phyloP scores from a whole-genome alignment of 2,113 vertebrate species.

The Oreochromis tanganicae region DNA sequence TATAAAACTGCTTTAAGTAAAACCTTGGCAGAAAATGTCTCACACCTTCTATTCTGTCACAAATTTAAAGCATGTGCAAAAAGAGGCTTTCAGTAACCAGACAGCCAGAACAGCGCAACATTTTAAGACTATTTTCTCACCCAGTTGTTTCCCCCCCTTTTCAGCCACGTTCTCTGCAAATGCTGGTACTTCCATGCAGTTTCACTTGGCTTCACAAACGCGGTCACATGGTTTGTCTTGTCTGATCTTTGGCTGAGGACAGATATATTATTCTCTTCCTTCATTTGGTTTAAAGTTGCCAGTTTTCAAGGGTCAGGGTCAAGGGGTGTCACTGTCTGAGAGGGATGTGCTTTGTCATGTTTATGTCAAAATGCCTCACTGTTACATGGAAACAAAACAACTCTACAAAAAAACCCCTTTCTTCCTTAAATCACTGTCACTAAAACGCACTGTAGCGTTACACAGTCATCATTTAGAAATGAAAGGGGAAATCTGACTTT shows the following conservation, averaged over 20 bases:
- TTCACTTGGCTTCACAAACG: slow-evolving; percentile 8
- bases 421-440: background rate
- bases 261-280: slow-evolving; percentile 4
- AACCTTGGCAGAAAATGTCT: background rate
- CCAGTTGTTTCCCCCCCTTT: background rate
- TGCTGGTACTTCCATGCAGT: background rate
- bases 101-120: background rate
- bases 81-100: background rate
- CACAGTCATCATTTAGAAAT: background rate
- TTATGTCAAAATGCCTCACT: background rate
- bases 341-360: background rate
- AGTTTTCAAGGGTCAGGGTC: slow-evolving; percentile 36
- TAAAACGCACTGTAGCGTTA: background rate
- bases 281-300: slow-evolving; percentile 15
- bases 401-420: background rate
- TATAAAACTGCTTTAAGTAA: background rate
- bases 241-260: slow-evolving; percentile 21
- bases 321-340: slow-evolving; percentile 8
- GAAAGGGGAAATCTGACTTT: background rate
- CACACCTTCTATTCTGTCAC: background rate
- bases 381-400: background rate
- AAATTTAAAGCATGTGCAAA: background rate
- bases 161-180: background rate
- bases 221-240: slow-evolving; percentile 36
- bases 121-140: background rate